These are phyloP conservation scores for Brachyrhaphis roseni DNA, from an alignment of 2,797 vertebrate genomes.

Conservation along the genomic window DNA sequence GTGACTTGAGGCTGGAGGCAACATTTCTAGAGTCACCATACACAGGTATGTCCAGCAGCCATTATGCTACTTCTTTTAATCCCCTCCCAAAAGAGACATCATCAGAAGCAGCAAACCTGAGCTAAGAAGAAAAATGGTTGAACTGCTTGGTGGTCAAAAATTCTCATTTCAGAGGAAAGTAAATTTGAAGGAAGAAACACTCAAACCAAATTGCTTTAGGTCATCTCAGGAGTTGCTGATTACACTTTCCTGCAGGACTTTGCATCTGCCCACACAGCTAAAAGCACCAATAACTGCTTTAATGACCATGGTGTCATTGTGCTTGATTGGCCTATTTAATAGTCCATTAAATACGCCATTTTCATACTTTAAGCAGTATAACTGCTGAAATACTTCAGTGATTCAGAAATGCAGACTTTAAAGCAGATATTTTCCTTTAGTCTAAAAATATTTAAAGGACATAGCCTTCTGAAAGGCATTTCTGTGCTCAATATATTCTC, in stretches of 20 bases:
- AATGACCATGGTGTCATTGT: neutral
- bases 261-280: neutral
- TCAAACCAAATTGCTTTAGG: neutral
- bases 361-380: neutral
- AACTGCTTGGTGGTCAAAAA: neutral
- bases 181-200: neutral
- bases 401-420: neutral
- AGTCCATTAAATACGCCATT: neutral
- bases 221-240: neutral
- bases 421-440: slow-evolving; percentile 30
- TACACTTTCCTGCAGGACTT: neutral
- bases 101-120: neutral
- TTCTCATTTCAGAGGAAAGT: neutral
- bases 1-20: neutral
- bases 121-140: neutral
- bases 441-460: slow-evolving; percentile 16
- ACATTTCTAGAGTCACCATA: neutral
- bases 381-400: neutral
- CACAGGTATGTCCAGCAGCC: neutral
- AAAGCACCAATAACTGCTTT: neutral
- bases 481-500: slow-evolving; percentile 44
- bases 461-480: slow-evolving; percentile 28
- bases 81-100: neutral
- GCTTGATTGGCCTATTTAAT: neutral
- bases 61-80: neutral